Base-by-base conservation (phyloP, 2,888 invertebrate species). In the Aporophyla lueneburgensis region DNA sequence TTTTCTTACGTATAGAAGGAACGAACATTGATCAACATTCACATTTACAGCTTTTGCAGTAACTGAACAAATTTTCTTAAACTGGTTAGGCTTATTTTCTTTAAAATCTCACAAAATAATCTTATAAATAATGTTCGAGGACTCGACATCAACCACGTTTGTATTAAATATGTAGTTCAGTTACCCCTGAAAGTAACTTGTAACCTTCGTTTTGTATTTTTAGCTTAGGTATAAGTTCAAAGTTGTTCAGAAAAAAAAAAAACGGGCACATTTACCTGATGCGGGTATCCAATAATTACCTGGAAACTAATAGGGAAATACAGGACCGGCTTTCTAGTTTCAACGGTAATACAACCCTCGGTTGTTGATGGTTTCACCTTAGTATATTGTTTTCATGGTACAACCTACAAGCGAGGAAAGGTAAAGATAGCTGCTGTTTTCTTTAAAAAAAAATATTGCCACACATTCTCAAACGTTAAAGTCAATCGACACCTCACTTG, bases 211-310 rank as follows among this genome's bases (percentile, higher is more conserved):
- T 54, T 76, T 46, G 21, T n/a, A 63, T 16, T 10, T 53, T 33
- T n/a, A 43, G n/a, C 5, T 40, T 24, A 19, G 10, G 40, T 58
- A 24, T 7, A 21, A 24, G 33, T 58, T n/a, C 16, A 16, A 43
- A 14, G 21, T n/a, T 16, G 10, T 27, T 12, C n/a, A n/a, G 71
- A 71, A 54, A 56, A 24, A 46, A 46, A 56, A 56, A 24, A 46
- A 46, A 56, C 6, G 63, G 16, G 46, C 53, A 77, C 67, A 16
- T 24, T 65, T 54, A 24, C 12, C 16, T 21, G 46, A 21, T 54
- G 49, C 65, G 53, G 46, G 19, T 54, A 56, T n/a, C 40, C n/a
- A 68, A 51, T 78, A 56, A 67, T 27, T 49, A 67, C 40, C 46
- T 14, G 19, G 46, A 66, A 77, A 40, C 49, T 40, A 54, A 27